Conservation (phyloP, 2,113 vertebrate genomes). For the Chionodraco myersi region DNA sequence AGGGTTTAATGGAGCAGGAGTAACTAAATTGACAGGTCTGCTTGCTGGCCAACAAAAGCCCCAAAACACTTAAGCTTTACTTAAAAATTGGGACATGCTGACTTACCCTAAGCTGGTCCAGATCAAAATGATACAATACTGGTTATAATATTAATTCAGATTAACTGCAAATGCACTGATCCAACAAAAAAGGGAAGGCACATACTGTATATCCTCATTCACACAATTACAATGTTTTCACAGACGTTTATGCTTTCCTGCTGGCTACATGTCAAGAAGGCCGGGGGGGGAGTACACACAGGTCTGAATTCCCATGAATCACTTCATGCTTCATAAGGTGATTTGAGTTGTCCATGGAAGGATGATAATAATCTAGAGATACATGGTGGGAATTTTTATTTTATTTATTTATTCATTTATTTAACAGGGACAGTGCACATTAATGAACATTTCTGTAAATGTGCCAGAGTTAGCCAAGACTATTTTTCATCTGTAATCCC, state of each 20-base stretch:
- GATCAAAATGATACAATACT: slow-evolving; percentile 54
- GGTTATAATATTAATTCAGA: slow-evolving; percentile 65
- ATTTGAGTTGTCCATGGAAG: slow-evolving; percentile 47
- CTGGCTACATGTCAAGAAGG: slow-evolving; percentile 50
- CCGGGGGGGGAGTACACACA: not conserved
- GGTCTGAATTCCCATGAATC: slow-evolving; percentile 60
- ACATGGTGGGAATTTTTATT: not conserved
- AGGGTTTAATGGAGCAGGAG: slow-evolving; percentile 77
- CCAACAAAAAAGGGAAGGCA: slow-evolving; percentile 27
- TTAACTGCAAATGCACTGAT: slow-evolving; percentile 60
- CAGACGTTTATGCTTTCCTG: slow-evolving; percentile 58
- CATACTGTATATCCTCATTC: slow-evolving; percentile 25
- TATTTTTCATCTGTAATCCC: too few relatives aligned
- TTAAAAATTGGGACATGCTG: slow-evolving; percentile 74
- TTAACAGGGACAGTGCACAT: too few relatives aligned
- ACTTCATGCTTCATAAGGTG: slow-evolving; percentile 48
- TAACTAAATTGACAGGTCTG: slow-evolving; percentile 71
- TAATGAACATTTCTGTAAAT: too few relatives aligned
- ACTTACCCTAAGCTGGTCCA: slow-evolving; percentile 68
- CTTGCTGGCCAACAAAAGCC: slow-evolving; percentile 64
- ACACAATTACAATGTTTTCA: slow-evolving; percentile 29
- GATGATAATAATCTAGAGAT: slow-evolving; percentile 2
- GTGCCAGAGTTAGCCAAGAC: too few relatives aligned
- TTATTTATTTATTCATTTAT: too few relatives aligned
- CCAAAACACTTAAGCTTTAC: slow-evolving; percentile 64